Evolutionary conservation across 1,140 invertebrate genomes (phyloP), one percentile per base, ranked within the genome.

Genomic region (Plectrocnemia conspersa): DNA sequence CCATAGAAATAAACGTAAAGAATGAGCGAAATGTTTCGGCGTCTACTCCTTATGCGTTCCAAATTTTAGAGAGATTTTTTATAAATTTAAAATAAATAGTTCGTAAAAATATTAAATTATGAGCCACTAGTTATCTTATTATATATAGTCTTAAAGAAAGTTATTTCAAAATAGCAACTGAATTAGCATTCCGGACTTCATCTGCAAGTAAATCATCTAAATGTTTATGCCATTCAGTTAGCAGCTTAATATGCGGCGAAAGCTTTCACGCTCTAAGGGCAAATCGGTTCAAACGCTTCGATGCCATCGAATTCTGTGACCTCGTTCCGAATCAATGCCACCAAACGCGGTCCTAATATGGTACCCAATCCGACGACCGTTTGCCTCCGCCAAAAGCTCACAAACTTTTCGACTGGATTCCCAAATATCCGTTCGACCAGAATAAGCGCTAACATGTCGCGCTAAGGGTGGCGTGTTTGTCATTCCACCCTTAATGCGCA

Each of bases 401-500:
- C 25, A 35, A 38, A 22, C 45, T 22, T 19, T 24, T 45, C 24
- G 23, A 15, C 22, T 21, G 21, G 5, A 16, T 44, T 13, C n/a
- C 32, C 15, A 16, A 16, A n/a, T n/a, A n/a, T n/a, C 35, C 18
- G 35, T 10, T 38, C 10, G 35, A 38, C 19, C 32, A 24, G 29
- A 18, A 36, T 13, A 38, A 35, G 11, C 42, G 10, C 21, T 27
- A 10, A 45, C 42, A 22, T 45, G 16, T 45, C 6, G n/a, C 25
- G 11, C n/a, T n/a, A 13, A 13, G n/a, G 1, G 47, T 38, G n/a
- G 32, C 13, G 47, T 38, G 47, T 50, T 50, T 50, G 47, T 50
- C 47, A 50, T 38, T 25, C 35, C 47, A 38, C 47, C 47, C 45
- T 35, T 38, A 47, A 50, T 50, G 24, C 11, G 47, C 47, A 32